phyloP scores from a whole-genome alignment of 2,113 vertebrate species.

The Globicephala melas region DNA sequence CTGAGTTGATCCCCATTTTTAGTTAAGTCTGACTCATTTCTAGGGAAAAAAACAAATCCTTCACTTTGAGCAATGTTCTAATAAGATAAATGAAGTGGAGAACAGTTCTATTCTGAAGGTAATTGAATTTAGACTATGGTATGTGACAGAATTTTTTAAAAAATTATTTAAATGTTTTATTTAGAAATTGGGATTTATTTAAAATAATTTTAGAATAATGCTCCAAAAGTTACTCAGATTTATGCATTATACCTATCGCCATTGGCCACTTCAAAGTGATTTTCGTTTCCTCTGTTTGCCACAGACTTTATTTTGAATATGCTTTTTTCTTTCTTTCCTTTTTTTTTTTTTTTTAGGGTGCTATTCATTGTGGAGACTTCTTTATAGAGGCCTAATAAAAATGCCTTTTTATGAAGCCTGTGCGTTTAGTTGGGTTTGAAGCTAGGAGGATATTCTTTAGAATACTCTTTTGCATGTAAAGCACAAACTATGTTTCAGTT shows the following conservation, averaged over 20 bases:
- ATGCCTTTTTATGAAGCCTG: conserved; percentile 67
- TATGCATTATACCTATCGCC: conserved; percentile 15
- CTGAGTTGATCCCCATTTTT: accelerated
- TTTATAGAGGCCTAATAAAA: conserved; percentile 59
- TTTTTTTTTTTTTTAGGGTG: conserved; percentile 43
- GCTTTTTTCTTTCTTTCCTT: not conserved
- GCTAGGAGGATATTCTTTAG: conserved; percentile 43
- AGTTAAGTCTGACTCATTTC: conserved; percentile 51
- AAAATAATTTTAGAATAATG: conserved; percentile 72
- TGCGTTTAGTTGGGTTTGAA: conserved; percentile 68
- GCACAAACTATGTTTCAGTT: conserved; percentile 72
- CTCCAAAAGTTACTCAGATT: conserved; percentile 12
- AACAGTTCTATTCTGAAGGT: conserved; percentile 70
- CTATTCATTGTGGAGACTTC: conserved; percentile 67
- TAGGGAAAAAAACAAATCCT: conserved; percentile 54
- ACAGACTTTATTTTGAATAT: conserved; percentile 62
- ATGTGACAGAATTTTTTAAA: conserved; percentile 43
- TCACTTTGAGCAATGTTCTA: conserved; percentile 54
- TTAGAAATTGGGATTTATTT: conserved; percentile 72
- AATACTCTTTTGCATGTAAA: conserved; percentile 68
- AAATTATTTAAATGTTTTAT: conserved; percentile 57
- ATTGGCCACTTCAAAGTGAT: not conserved
- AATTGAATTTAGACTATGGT: conserved; percentile 61
- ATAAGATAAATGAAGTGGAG: conserved; percentile 66
- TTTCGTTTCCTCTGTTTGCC: conserved; percentile 48